Base-by-base conservation (phyloP, 2,888 invertebrate species). In the Drosophila neotestacea region DNA sequence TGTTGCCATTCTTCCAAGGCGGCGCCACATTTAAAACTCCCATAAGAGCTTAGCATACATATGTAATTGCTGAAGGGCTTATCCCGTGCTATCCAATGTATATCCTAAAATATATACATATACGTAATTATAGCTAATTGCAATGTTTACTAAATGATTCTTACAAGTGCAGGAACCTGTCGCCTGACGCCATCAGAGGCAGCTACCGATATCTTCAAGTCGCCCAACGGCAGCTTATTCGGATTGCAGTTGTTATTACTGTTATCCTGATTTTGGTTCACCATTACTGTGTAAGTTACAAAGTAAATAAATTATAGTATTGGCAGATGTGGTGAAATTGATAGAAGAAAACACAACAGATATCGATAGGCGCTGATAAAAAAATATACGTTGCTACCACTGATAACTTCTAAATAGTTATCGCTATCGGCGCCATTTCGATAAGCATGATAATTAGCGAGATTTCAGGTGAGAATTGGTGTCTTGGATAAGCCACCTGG, bases 1-100 rank as follows among this genome's bases (percentile, higher is more conserved):
- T 94, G 94, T 39, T 94, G 92, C 97, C 97, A 97, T 28, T 94
- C 94, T n/a, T 95, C 94, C 62, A 95, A 94, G 2, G 94, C 93
- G 0, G 94, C 95, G 0, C 94, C 93, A 3, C 94, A 90, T 65
- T 94, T 93, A 1, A 92, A 72, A 1, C 93, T 93, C 66, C 93
- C 93, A 3, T 93, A 93, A 2, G 90, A 84, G 5, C 86, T 78
- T 10, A 91, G 78, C 30, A 91, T 69, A 47, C 90, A 90, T 56
- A 69, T 42, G 30, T 92, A 92, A 44, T 50, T 78, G 4, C 66
- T 63, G 36, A 91, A 91, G 2, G 69, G 64, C 9, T 79, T 80
- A 4, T 84, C 85, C 0, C 76, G 67, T 1, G 77, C 55, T 48
- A 84, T 73, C 91, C 91, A 90, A 50, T 88, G 73, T 66, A 83